These are phyloP conservation scores for Ennomos erosarius DNA, from an alignment of 2,888 invertebrate genomes.

Conservation along the genomic window DNA sequence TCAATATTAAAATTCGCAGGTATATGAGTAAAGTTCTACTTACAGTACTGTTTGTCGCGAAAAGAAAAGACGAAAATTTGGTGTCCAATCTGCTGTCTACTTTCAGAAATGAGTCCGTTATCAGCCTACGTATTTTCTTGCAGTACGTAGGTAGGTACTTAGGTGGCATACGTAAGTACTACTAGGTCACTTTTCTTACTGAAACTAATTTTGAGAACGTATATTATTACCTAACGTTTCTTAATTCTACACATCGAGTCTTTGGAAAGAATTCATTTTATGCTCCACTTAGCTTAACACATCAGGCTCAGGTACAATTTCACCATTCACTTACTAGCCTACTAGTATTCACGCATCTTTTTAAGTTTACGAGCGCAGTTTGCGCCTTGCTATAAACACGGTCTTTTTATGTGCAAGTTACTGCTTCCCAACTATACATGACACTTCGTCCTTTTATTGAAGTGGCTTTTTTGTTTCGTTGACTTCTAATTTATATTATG, in stretches of 20 bases:
- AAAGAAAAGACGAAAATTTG: constrained; percentile 69
- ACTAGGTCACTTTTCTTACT: constrained; percentile 33
- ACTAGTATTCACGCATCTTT: constrained; percentile 54
- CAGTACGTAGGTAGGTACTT: constrained; percentile 40
- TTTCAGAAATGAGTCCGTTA: constrained; percentile 70
- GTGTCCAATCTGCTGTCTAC: constrained; percentile 73
- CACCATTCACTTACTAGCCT: constrained; percentile 48
- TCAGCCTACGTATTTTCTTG: constrained; percentile 52
- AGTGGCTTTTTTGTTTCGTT: constrained; percentile 37
- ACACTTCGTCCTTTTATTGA: constrained; percentile 58
- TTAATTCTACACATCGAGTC: neutral
- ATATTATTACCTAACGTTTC: neutral
- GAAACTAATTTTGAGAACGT: constrained; percentile 35
- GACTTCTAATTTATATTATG: constrained; percentile 32
- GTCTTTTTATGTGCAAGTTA: constrained; percentile 63
- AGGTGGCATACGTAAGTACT: no score
- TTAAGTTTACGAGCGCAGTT: constrained; percentile 63
- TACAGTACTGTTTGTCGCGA: constrained; percentile 56
- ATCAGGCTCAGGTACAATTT: constrained; percentile 13
- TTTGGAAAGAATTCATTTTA: neutral
- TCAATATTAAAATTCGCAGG: constrained; percentile 51
- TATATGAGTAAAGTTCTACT: constrained; percentile 56
- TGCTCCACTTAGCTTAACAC: neutral
- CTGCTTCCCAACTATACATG: constrained; percentile 57
- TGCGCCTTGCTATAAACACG: constrained; percentile 59